phyloP scores from a whole-genome alignment of 2,113 vertebrate species.

The Hippoglossus stenolepis region DNA sequence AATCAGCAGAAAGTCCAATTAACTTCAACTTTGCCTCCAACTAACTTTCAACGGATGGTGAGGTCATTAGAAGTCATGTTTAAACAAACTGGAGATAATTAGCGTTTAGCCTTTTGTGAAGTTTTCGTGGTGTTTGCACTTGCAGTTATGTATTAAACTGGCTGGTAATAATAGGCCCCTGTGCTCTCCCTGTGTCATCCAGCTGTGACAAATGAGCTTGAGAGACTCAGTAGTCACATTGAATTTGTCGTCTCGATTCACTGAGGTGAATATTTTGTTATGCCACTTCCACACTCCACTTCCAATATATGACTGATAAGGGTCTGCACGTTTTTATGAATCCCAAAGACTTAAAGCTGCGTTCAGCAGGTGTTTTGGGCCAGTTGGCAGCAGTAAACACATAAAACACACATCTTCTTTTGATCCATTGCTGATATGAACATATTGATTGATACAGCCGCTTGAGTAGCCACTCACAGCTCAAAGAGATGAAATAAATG shows the following conservation, averaged over 20 bases:
- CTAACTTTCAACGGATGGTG: background rate
- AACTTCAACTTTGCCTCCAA: slow-evolving; percentile 24
- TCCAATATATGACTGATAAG: background rate
- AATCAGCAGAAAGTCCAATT: slow-evolving; percentile 43
- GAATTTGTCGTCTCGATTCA: slow-evolving; percentile 24
- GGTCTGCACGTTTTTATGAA: background rate
- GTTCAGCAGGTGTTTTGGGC: no score
- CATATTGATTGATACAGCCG: background rate
- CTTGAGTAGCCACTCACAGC: background rate
- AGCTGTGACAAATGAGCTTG: slow-evolving; percentile 48
- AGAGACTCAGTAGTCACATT: slow-evolving; percentile 10
- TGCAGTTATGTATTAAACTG: slow-evolving; percentile 47
- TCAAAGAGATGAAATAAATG: background rate
- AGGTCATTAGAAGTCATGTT: slow-evolving; percentile 31
- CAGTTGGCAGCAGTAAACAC: background rate
- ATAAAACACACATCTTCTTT: no score
- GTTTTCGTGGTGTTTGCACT: slow-evolving; percentile 52
- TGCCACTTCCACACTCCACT: background rate
- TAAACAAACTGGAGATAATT: slow-evolving; percentile 44
- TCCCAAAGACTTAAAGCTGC: no score
- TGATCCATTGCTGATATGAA: no score
- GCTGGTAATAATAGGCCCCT: slow-evolving; percentile 32
- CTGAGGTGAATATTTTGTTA: slow-evolving; percentile 33
- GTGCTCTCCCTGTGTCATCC: slow-evolving; percentile 15
- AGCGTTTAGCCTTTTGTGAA: slow-evolving; percentile 21